These are phyloP conservation scores for Callaeas wilsoni DNA, from an alignment of 2,113 vertebrate genomes.

Conservation along the genomic window DNA sequence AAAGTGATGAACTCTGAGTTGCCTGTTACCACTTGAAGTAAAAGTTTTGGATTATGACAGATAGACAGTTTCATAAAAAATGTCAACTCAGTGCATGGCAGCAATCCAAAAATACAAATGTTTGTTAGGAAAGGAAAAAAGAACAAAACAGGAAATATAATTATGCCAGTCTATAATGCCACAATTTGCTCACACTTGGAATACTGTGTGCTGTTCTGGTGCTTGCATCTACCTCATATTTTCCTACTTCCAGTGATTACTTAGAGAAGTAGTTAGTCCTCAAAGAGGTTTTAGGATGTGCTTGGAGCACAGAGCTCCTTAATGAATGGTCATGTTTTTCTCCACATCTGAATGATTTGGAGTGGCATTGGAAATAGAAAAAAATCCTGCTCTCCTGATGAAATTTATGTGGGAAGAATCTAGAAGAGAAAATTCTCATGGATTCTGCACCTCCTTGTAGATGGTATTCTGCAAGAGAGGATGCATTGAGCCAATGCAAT, in stretches of 20 bases:
- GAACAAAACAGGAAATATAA: not conserved
- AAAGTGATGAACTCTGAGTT: not conserved
- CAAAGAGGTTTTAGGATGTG: not conserved
- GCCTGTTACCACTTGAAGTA: not conserved
- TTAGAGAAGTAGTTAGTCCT: not conserved
- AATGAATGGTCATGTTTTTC: not conserved
- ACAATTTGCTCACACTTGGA: not conserved
- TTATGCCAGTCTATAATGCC: not conserved
- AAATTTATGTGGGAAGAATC: not conserved
- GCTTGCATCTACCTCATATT: not conserved
- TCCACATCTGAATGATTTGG: not conserved
- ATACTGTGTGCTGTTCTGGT: not conserved
- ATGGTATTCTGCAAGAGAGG: not conserved
- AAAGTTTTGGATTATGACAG: not conserved
- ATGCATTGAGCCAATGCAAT: not conserved
- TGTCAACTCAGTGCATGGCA: not conserved
- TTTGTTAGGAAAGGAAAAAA: not conserved
- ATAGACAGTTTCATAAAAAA: not conserved
- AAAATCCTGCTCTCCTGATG: not conserved
- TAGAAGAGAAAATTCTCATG: not conserved
- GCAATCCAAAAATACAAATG: not conserved
- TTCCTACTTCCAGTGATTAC: not conserved
- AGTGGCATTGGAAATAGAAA: not conserved
- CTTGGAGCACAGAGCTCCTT: not conserved
- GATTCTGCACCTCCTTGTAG: not conserved